Percentiles rank a stretch among this genome's conserved stretches.
Evolutionary conservation across 2,113 vertebrate species (phyloP).

Genomic region (Limnothrissa miodon): DNA sequence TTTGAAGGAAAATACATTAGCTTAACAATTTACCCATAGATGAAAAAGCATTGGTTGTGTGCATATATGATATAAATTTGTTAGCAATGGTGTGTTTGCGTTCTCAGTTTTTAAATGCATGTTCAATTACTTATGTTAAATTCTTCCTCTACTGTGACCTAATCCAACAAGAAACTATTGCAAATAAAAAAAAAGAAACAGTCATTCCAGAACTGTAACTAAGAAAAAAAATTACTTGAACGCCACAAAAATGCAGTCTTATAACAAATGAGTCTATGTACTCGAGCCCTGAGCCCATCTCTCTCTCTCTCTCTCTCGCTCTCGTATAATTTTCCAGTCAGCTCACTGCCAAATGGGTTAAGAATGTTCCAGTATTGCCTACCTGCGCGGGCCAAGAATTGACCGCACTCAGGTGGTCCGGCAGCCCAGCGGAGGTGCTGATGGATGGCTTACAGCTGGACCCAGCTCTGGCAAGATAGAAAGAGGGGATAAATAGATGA

Average conservation of each 20-base stretch:
- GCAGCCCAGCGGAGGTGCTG: background rate
- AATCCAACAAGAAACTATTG: too few relatives aligned
- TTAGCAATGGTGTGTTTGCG: too few relatives aligned
- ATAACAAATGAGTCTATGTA: constrained; percentile 30
- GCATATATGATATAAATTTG: too few relatives aligned
- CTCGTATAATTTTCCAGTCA: constrained; percentile 25
- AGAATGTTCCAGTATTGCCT: background rate
- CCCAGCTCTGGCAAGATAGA: background rate
- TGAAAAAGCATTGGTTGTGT: too few relatives aligned
- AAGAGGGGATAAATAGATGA: background rate
- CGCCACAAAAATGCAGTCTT: background rate
- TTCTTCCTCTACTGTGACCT: too few relatives aligned
- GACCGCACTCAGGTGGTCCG: constrained; percentile 7
- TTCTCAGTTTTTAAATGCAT: too few relatives aligned
- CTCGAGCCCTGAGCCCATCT: constrained; percentile 28
- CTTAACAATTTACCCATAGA: too few relatives aligned
- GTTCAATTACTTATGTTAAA: too few relatives aligned
- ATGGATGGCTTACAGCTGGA: constrained; percentile 15
- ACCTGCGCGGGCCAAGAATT: background rate
- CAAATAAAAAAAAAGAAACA: too few relatives aligned
- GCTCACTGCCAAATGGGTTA: constrained; percentile 24
- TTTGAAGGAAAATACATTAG: too few relatives aligned
- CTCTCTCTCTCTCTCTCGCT: background rate
- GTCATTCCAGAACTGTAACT: background rate
- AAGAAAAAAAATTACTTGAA: background rate